phyloP scores from a whole-genome alignment of 2,113 vertebrate species.

The Megaptera novaeangliae region DNA sequence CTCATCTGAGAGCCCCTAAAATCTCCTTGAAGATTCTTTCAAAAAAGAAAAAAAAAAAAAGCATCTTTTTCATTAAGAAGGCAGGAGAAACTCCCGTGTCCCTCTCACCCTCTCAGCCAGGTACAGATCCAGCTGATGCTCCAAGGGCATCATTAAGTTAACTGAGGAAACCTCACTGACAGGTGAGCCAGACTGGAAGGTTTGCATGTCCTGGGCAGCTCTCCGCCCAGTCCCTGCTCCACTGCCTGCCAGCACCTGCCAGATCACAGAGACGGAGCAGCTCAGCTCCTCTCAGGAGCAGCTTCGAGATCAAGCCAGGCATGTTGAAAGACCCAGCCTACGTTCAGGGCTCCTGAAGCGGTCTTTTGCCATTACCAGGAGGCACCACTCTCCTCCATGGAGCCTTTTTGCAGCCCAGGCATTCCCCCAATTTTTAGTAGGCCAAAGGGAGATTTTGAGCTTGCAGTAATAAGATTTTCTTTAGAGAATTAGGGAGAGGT shows the following conservation, averaged over 20 bases:
- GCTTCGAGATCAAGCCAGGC: too few relatives aligned
- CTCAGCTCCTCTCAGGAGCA: neutral
- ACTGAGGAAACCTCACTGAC: neutral
- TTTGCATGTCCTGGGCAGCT: neutral
- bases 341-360: neutral
- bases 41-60: neutral
- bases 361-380: neutral
- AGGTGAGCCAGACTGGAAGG: neutral
- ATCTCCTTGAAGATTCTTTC: neutral
- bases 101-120: neutral
- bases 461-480: neutral
- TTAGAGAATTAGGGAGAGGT: neutral
- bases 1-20: neutral
- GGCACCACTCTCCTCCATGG: neutral
- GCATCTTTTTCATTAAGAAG: neutral
- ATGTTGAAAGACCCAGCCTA: neutral
- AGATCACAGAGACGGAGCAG: neutral
- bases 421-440: neutral
- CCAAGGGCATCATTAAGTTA: neutral
- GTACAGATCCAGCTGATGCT: neutral
- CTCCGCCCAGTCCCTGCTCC: neutral
- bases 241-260: neutral
- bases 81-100: neutral
- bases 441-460: neutral
- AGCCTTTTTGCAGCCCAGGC: neutral